These are phyloP conservation scores for Mythimna loreyi DNA, from an alignment of 2,888 invertebrate genomes.

Conservation along the genomic window DNA sequence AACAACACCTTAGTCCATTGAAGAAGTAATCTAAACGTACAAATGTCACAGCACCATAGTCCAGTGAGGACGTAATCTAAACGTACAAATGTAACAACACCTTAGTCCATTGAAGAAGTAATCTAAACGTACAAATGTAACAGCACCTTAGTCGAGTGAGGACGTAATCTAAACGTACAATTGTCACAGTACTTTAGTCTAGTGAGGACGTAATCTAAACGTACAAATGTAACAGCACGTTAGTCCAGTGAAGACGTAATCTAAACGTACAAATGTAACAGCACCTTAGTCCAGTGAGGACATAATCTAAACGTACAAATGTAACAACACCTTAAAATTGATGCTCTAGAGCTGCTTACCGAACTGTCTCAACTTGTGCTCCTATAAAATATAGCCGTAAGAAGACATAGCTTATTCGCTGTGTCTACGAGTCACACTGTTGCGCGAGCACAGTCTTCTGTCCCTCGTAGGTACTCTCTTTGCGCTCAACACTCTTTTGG, in stretches of 20 bases:
- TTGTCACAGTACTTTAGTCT: constrained; percentile 56
- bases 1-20: constrained; percentile 64
- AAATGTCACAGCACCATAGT: background rate
- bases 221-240: constrained; percentile 2
- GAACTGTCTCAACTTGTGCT: too few relatives aligned
- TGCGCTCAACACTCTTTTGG: too few relatives aligned
- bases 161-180: too few relatives aligned
- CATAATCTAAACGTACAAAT: constrained; percentile 72
- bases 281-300: constrained; percentile 68
- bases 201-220: constrained; percentile 76
- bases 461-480: too few relatives aligned
- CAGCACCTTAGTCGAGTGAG: too few relatives aligned
- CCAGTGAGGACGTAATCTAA: too few relatives aligned
- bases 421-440: too few relatives aligned
- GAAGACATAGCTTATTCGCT: too few relatives aligned
- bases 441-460: too few relatives aligned
- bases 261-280: background rate
- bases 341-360: too few relatives aligned
- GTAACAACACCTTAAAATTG: background rate
- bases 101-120: constrained; percentile 70
- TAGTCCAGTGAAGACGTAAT: too few relatives aligned
- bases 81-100: background rate
- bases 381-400: too few relatives aligned
- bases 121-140: constrained; percentile 70
- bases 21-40: constrained; percentile 74